A percentile compares a stretch with the other conserved stretches of the same genome.
Evolutionary conservation across 2,797 vertebrate species (phyloP).

Genomic region (Acropternis orthonyx): DNA sequence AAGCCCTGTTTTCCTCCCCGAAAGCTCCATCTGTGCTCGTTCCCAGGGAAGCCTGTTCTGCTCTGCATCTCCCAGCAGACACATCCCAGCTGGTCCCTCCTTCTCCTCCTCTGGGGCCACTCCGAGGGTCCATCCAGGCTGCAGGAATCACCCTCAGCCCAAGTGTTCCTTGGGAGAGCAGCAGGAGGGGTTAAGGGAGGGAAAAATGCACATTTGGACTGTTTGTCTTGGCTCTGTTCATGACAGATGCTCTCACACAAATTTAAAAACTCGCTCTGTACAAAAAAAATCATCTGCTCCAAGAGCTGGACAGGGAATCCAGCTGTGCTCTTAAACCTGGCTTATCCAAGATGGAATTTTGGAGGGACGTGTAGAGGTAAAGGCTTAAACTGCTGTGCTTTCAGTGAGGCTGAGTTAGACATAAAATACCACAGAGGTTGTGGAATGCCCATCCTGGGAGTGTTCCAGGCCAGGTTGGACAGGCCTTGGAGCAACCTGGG

Average conservation of each 20-base stretch:
- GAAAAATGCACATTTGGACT: accelerated
- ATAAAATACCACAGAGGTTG: background rate
- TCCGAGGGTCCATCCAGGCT: background rate
- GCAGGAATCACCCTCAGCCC: background rate
- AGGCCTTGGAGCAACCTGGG: background rate
- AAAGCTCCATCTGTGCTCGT: background rate
- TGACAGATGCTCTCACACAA: background rate
- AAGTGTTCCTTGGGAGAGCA: accelerated
- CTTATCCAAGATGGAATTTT: background rate
- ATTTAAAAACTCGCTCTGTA: background rate
- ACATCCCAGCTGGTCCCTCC: background rate
- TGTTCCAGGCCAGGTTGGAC: background rate
- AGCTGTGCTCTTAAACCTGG: background rate
- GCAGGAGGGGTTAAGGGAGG: background rate
- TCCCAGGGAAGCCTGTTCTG: background rate
- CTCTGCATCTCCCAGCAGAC: background rate
- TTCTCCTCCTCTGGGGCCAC: background rate
- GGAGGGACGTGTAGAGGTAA: accelerated
- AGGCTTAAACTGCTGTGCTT: accelerated
- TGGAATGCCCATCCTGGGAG: background rate
- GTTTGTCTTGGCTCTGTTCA: background rate
- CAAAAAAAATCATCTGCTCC: background rate
- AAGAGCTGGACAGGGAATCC: background rate
- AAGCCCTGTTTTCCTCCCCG: background rate
- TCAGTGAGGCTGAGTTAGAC: background rate